Evolutionary conservation across 1,140 invertebrate species (phyloP), one percentile per base, ranked within the genome.

Genomic region (Philopotamus ludificatus): DNA sequence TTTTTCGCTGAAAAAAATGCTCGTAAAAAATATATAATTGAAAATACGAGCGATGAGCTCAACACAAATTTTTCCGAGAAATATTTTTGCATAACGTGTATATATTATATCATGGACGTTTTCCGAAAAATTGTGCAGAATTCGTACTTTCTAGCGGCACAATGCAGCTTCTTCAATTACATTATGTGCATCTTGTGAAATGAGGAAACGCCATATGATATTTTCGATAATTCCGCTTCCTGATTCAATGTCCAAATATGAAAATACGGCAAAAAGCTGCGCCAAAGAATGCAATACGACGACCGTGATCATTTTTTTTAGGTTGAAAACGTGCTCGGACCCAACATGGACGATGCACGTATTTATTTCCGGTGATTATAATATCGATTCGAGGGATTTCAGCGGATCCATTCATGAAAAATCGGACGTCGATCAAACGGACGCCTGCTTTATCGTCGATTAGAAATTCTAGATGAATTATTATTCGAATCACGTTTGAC

Each of bases 271-370:
- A 55, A 57, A 57, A 57, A 55, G 39, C 51, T 42, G 21, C 54
- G 39, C 20, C n/a, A 16, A 42, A 21, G 54, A 57, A 57, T 57
- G 34, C 54, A 57, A 41, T 18, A 21, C 53, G 12, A 57, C 42
- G 54, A 21, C 54, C 54, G 22, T 57, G 54, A 57, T 21, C 21
- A 39, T 57, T 57, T n/a, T n/a, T 57, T 39, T 57, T 28, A 16
- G 15, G 28, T 25, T 39, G 51, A 16, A 55, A 55, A 55, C 51
- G 51, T 55, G 51, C 28, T 34, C 39, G n/a, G 51, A 55, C 28
- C 28, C 23, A 45, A 50, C 21, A n/a, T 4, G 18, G 15, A 1
- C 3, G 1, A 21, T 12, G 47, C 9, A 8, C 9, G 44, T 45
- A 4, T 57, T 42, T 34, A 39, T 16, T n/a, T 41, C 18, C 15